Conservation (phyloP, 2,113 vertebrate species). For the Eclectus roratus region DNA sequence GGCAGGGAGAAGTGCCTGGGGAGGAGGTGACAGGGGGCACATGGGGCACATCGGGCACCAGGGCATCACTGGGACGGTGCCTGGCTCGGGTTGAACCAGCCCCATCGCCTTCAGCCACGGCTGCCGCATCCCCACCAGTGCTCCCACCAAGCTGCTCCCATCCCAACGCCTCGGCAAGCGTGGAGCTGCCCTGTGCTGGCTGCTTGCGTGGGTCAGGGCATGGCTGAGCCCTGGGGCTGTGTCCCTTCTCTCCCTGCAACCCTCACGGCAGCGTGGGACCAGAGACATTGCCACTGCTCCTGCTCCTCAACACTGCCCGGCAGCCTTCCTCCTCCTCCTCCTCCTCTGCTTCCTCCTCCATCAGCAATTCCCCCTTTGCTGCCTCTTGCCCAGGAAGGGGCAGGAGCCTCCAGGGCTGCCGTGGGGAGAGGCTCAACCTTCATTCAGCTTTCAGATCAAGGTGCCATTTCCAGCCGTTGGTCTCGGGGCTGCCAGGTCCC, state of each 20-base stretch:
- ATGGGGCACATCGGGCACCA: rapidly evolving
- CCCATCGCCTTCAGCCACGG: rapidly evolving
- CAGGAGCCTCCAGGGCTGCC: neutral
- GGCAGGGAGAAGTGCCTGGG: neutral
- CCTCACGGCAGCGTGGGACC: rapidly evolving
- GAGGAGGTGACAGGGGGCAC: neutral
- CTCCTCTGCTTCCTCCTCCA: neutral
- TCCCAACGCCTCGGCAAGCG: rapidly evolving
- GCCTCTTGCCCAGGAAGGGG: neutral
- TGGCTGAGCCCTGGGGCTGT: neutral
- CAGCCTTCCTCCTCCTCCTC: neutral
- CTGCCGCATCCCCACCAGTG: neutral
- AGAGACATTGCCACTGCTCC: neutral
- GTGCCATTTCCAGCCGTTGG: neutral
- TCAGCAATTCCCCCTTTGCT: neutral
- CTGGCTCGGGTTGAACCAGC: neutral
- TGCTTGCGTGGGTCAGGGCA: neutral
- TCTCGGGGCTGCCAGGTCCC: neutral
- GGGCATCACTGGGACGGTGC: rapidly evolving
- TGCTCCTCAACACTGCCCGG: rapidly evolving
- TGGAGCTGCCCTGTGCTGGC: neutral
- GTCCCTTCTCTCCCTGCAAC: neutral
- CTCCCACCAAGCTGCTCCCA: neutral
- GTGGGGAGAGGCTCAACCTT: neutral
- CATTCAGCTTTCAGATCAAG: neutral